A percentile compares a stretch with the other conserved stretches of the same genome.
phyloP scores from a whole-genome alignment of 1,140 invertebrate species.

The Stenopsyche tienmushanensis region DNA sequence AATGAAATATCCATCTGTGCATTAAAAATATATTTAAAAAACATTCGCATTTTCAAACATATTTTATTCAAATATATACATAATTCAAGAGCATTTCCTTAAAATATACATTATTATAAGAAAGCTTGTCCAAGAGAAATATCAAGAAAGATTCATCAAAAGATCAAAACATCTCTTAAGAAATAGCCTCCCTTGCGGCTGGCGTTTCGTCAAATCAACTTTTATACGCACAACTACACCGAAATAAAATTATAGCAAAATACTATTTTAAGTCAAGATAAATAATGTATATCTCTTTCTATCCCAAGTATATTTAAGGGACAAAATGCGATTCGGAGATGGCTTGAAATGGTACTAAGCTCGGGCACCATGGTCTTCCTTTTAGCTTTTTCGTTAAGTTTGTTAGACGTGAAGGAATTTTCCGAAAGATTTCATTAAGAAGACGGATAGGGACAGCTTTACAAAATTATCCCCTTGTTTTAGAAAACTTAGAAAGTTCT shows the following conservation, averaged over 20 bases:
- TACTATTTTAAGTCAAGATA: no score
- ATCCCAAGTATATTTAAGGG: background rate
- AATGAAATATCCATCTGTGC: background rate
- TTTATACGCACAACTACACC: background rate
- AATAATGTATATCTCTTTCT: no score
- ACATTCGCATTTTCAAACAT: background rate
- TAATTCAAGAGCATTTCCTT: background rate
- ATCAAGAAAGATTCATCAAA: constrained; percentile 18
- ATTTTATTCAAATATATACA: background rate
- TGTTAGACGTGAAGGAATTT: constrained; percentile 38
- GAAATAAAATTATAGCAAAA: background rate
- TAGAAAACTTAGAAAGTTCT: constrained; percentile 38
- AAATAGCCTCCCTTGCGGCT: constrained; percentile 1
- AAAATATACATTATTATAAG: constrained; percentile 8
- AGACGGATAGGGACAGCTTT: constrained; percentile 39
- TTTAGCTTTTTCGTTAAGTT: constrained; percentile 30
- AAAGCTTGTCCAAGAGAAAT: no score
- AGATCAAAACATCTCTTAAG: constrained; percentile 16
- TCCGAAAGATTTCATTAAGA: constrained; percentile 42
- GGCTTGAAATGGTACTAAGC: no score
- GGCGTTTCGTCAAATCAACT: constrained; percentile 24
- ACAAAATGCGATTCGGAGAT: background rate
- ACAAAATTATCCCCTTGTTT: constrained; percentile 41
- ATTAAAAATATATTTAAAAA: background rate
- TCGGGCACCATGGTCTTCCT: no score